A percentile compares a stretch with the other conserved stretches of the same genome.
These are phyloP conservation scores for Sinotaia quadrata DNA, from an alignment of 2,888 invertebrate species.

Conservation along the genomic window DNA sequence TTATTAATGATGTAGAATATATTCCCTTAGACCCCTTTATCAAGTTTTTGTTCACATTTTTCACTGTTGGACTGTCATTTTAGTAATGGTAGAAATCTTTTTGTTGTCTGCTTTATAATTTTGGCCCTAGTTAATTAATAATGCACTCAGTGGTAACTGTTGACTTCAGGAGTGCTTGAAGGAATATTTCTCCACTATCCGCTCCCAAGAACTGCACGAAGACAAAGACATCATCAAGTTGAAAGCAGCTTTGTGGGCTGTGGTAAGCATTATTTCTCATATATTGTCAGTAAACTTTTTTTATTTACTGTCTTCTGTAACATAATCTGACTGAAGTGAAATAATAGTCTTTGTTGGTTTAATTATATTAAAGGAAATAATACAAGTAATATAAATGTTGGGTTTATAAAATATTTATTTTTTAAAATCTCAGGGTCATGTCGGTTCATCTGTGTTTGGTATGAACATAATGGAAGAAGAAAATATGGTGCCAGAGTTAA, in stretches of 20 bases:
- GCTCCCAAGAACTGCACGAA: conserved; percentile 53
- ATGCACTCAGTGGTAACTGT: no score
- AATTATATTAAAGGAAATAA: no score
- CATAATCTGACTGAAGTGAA: not conserved
- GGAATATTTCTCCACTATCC: conserved; percentile 64
- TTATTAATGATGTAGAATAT: no score
- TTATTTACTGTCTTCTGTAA: not conserved
- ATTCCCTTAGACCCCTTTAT: no score
- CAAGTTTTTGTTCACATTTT: no score
- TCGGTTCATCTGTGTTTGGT: conserved; percentile 83
- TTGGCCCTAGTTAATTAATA: no score
- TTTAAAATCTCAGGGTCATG: conserved; percentile 81
- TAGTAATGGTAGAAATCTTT: no score
- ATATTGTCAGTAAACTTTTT: not conserved
- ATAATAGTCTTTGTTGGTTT: not conserved
- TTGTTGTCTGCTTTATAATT: no score
- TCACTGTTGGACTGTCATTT: no score
- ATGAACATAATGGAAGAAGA: conserved; percentile 81
- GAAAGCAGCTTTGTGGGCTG: conserved; percentile 91
- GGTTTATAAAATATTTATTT: no score
- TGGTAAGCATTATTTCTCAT: conserved; percentile 68
- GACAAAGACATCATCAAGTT: conserved; percentile 77
- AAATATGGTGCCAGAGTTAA: conserved; percentile 74
- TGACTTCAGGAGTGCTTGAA: conserved; percentile 62
- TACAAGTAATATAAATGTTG: not conserved